Evolutionary conservation across 2,888 invertebrate species (phyloP).

Genomic region (Liodrosophila aerea): DNA sequence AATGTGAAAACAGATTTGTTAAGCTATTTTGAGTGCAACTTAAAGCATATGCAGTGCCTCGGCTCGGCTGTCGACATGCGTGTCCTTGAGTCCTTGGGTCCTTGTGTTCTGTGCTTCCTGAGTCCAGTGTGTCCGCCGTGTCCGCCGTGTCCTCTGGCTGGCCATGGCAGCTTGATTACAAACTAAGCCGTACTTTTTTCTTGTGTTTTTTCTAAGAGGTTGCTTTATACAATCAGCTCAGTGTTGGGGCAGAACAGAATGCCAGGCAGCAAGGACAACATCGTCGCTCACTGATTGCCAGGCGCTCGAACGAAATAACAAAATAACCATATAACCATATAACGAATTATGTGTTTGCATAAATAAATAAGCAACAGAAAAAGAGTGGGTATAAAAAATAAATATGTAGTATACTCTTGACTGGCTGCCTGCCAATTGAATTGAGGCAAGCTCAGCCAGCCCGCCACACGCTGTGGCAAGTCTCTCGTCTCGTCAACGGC

Average conservation of each 20-base stretch:
- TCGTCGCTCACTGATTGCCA: slow-evolving; percentile 46
- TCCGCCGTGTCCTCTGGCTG: slow-evolving; percentile 1
- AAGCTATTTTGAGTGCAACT: slow-evolving; percentile 12
- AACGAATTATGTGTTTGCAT: slow-evolving; percentile 48
- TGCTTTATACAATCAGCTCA: slow-evolving; percentile 70
- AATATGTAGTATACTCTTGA: too few relatives aligned
- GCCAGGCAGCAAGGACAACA: slow-evolving; percentile 23
- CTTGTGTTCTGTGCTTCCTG: too few relatives aligned
- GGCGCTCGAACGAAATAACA: slow-evolving; percentile 44
- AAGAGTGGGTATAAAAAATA: too few relatives aligned
- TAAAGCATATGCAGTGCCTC: background rate
- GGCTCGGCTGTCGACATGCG: slow-evolving; percentile 24
- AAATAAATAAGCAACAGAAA: slow-evolving; percentile 40
- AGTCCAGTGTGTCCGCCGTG: too few relatives aligned
- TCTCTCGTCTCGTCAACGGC: slow-evolving; percentile 8
- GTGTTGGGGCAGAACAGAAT: slow-evolving; percentile 2
- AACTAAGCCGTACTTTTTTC: slow-evolving; percentile 53
- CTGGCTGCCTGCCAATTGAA: too few relatives aligned
- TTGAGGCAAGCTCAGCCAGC: background rate
- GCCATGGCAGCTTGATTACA: slow-evolving; percentile 52
- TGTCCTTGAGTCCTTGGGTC: slow-evolving; percentile 24
- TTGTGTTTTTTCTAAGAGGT: slow-evolving; percentile 20
- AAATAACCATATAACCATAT: slow-evolving; percentile 23
- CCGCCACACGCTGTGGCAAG: slow-evolving; percentile 7
- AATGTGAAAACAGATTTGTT: background rate